Percentiles rank a stretch among this genome's conserved stretches.
Evolutionary conservation across 1,140 invertebrate genomes (phyloP).

Genomic region (Drosophila sturtevanti): DNA sequence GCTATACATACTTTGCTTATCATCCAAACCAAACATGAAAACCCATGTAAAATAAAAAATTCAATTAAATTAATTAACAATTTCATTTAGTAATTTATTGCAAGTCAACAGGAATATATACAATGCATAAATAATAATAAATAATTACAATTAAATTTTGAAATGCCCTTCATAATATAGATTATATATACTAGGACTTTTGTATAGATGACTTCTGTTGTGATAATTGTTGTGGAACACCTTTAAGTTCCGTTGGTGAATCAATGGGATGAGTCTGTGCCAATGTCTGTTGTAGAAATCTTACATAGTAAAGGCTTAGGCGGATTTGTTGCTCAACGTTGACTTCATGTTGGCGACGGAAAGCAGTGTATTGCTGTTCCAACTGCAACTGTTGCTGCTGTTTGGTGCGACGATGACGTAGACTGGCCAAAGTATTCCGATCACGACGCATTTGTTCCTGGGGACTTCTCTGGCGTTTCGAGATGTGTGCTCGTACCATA

Average conservation of each 20-base stretch:
- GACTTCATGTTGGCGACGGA: slow-evolving; percentile 42
- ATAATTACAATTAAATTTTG: neutral
- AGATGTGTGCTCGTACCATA: slow-evolving; percentile 45
- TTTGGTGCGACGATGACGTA: slow-evolving; percentile 47
- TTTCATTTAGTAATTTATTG: neutral
- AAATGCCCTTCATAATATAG: neutral
- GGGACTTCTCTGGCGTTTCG: slow-evolving; percentile 46
- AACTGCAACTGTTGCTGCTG: slow-evolving; percentile 50
- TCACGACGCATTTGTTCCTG: slow-evolving; percentile 60
- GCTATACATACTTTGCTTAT: no score
- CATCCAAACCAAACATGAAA: no score
- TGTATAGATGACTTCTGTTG: slow-evolving; percentile 20
- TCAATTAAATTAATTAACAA: neutral
- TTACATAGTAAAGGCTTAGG: slow-evolving; percentile 61
- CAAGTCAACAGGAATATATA: neutral
- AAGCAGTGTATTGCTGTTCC: slow-evolving; percentile 49
- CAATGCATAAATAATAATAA: neutral
- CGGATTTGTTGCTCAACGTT: slow-evolving; percentile 58
- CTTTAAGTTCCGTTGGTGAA: slow-evolving; percentile 8
- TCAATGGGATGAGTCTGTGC: slow-evolving; percentile 24
- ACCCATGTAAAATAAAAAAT: neutral
- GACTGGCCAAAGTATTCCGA: slow-evolving; percentile 54
- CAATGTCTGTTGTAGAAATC: slow-evolving; percentile 52
- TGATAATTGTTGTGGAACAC: neutral
- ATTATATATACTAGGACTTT: neutral